phyloP scores from a whole-genome alignment of 35 echinoderm and acorn worm genomes.

The Patiria miniata region DNA sequence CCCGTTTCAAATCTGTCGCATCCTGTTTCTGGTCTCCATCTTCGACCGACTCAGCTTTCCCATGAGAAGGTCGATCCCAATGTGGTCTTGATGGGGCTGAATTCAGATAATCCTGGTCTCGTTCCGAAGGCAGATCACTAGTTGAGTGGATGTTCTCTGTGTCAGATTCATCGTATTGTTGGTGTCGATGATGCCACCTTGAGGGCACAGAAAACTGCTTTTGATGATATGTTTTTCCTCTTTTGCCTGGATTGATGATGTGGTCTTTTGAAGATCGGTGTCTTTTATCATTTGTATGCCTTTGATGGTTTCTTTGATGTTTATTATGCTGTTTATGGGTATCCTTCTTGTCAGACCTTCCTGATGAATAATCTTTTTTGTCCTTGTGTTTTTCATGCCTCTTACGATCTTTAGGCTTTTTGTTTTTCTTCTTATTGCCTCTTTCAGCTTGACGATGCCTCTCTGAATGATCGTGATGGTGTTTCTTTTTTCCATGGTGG shows the following conservation, averaged over 20 bases:
- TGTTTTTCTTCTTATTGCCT: background rate
- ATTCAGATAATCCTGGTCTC: background rate
- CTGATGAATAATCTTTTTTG: background rate
- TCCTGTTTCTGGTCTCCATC: background rate
- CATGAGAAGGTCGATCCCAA: background rate
- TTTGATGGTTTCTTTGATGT: background rate
- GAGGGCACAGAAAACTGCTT: background rate
- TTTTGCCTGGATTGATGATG: constrained; percentile 15
- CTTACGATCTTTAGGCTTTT: background rate
- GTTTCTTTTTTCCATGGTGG: background rate
- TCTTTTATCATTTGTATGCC: background rate
- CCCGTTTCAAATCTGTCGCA: background rate
- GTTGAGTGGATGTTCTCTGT: background rate
- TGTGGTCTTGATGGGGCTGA: background rate
- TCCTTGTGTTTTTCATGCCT: background rate
- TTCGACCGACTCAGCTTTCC: background rate
- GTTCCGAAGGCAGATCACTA: background rate
- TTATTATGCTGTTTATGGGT: background rate
- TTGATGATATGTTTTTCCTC: background rate
- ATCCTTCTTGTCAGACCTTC: background rate
- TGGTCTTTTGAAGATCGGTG: no score
- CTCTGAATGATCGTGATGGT: background rate
- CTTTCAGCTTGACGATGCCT: background rate
- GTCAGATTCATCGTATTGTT: background rate
- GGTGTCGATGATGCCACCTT: background rate